Evolutionary conservation across 2,113 vertebrate species (phyloP).

Genomic region (Calyptommatus sinebrachiatus): DNA sequence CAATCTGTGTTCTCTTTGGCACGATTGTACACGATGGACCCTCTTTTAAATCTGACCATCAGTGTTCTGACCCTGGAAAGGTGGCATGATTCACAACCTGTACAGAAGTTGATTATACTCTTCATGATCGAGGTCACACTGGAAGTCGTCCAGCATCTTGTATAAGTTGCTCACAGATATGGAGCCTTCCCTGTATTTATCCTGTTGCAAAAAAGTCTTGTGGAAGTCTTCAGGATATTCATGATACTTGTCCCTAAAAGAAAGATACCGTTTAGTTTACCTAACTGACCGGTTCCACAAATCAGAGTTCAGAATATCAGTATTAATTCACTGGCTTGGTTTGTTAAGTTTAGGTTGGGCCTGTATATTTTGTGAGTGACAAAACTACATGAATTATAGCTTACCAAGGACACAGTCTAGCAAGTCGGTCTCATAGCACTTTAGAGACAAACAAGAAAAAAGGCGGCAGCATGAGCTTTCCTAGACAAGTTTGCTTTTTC

Average conservation of each 20-base stretch:
- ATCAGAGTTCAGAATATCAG: too few species aligned
- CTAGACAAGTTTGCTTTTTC: too few species aligned
- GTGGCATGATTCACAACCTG: slow-evolving; percentile 42
- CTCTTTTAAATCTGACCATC: background rate
- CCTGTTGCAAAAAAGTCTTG: slow-evolving; percentile 35
- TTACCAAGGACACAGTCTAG: background rate
- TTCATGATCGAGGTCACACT: slow-evolving; percentile 33
- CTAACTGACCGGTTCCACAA: background rate
- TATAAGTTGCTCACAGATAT: slow-evolving; percentile 46
- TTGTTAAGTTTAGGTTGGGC: background rate
- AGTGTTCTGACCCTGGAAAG: background rate
- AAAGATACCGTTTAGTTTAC: slow-evolving; percentile 47
- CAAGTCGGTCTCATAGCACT: too few species aligned
- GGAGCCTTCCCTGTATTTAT: slow-evolving; percentile 43
- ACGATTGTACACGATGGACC: background rate
- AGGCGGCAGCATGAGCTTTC: too few species aligned
- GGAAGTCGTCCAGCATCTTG: slow-evolving; percentile 47
- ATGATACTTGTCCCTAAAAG: slow-evolving; percentile 65
- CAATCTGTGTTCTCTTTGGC: background rate
- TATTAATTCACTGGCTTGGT: too few species aligned
- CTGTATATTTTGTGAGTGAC: background rate
- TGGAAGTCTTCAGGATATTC: slow-evolving; percentile 60
- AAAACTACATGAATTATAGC: background rate
- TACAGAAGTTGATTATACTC: slow-evolving; percentile 54
- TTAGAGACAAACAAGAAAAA: too few species aligned